Base-by-base conservation (phyloP, 2,113 vertebrate species). In the Zonotrichia leucophrys region DNA sequence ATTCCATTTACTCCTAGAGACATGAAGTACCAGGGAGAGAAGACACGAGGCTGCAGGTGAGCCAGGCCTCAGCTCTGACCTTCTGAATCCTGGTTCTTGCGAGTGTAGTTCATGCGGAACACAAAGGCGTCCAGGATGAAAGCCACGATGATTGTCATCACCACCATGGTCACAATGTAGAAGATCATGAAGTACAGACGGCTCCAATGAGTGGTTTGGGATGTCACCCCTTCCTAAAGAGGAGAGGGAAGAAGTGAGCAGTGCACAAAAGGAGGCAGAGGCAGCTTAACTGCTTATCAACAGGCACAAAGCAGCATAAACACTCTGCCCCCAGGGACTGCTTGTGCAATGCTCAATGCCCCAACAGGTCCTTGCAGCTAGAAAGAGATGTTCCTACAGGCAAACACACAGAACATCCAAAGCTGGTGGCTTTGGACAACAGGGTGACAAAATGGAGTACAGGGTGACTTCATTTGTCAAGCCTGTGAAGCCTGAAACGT, bases 141-240 rank as follows among this genome's bases (percentile, higher is more conserved):
- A 47, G 99, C 99, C 52, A 99, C 99, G 0, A 99, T 99, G 79
- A 99, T 99, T 2, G 99, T 99, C 98, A 99, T 99, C 96, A 99
- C 99, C 96, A 99, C 99, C 99, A 99, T 99, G 79, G 99, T 99
- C 64, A 99, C 99, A 5, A 99, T 99, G 85, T 99, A 99, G 95
- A 99, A 99, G 80, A 98, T 99, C 99, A 99, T 99, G 97, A 99
- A 99, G 97, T 99, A 99, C 33, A 99, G 98, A 15, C 99, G 99
- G 81, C 99, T 99, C 99, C 99, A 99, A 97, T 99, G 99, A 33
- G 97, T 99, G 1, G 99, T 99, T 97, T 99, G 98, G 3, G 99
- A 99, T 7, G 99, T 99, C 73, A 99, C 98, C 5, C 99, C 99
- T 98, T 99, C 99, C 99, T 99, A 24, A 89, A 63, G 44, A 58